phyloP scores from a whole-genome alignment of 2,888 invertebrate species.

The Teleogryllus oceanicus region DNA sequence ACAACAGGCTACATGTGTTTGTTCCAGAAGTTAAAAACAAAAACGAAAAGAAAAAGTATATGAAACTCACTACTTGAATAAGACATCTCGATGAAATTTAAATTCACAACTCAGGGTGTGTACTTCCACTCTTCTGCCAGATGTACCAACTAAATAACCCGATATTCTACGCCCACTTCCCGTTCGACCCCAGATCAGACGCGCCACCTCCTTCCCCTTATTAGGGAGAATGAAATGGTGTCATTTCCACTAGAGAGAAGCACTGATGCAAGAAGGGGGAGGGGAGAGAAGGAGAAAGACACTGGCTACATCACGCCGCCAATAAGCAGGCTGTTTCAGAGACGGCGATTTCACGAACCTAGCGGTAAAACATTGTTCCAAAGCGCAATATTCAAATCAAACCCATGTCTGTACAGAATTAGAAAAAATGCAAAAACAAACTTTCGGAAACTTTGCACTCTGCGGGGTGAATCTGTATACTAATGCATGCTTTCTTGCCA shows the following conservation, averaged over 20 bases:
- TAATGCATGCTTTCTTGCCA: too few relatives aligned
- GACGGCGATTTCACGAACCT: too few relatives aligned
- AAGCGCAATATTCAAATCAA: too few relatives aligned
- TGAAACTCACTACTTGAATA: slow-evolving; percentile 2
- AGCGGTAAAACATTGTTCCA: too few relatives aligned
- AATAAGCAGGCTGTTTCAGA: too few relatives aligned
- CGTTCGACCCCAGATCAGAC: neutral
- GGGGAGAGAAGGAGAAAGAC: neutral
- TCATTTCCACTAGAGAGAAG: neutral
- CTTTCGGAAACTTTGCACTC: too few relatives aligned
- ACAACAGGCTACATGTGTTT: too few relatives aligned
- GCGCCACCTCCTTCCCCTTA: neutral
- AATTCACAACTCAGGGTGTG: neutral
- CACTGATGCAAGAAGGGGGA: neutral
- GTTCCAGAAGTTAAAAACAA: too few relatives aligned
- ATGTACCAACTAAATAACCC: neutral
- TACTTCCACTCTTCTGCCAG: neutral
- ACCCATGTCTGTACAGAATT: too few relatives aligned
- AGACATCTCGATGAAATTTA: neutral
- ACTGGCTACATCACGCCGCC: too few relatives aligned
- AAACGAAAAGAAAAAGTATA: neutral
- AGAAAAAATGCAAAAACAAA: too few relatives aligned
- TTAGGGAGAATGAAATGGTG: slow-evolving; percentile 1
- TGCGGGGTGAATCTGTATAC: too few relatives aligned
- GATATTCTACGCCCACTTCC: slow-evolving; percentile 6